A percentile compares a stretch with the other conserved stretches of the same genome.
phyloP scores from a whole-genome alignment of 2,888 invertebrate genomes.

The Morinoia aosen region DNA sequence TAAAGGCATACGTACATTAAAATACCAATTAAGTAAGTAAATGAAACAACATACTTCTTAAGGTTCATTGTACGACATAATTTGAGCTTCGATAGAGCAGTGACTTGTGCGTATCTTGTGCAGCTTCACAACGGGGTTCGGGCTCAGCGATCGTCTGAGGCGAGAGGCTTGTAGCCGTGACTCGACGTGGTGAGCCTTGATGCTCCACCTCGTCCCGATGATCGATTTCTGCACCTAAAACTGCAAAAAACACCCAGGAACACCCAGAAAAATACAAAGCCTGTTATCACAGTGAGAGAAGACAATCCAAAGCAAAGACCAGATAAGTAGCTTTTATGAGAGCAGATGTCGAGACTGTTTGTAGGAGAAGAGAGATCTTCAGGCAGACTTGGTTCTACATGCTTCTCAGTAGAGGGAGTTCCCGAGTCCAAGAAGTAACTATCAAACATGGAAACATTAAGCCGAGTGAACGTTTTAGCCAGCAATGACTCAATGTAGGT shows the following conservation, averaged over 20 bases:
- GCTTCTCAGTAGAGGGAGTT: not conserved
- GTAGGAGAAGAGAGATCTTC: not conserved
- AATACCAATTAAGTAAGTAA: not conserved
- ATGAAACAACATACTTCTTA: not conserved
- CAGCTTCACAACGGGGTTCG: not conserved
- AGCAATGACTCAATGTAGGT: not conserved
- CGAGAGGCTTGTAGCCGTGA: constrained; percentile 23
- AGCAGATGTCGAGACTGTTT: constrained; percentile 10
- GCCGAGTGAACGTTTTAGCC: not conserved
- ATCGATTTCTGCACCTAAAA: constrained; percentile 3
- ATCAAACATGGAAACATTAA: not conserved
- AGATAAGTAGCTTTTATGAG: not conserved
- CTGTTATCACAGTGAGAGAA: not conserved
- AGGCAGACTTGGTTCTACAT: not conserved
- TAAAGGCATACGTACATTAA: not conserved
- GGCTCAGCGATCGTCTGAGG: not conserved
- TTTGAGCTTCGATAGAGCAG: not conserved
- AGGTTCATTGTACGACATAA: not conserved
- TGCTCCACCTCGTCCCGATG: not conserved
- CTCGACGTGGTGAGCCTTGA: not conserved
- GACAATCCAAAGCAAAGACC: constrained; percentile 2
- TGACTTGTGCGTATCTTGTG: not conserved
- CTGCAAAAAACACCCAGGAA: not conserved
- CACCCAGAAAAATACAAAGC: constrained; percentile 24
- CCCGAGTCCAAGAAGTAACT: not conserved